These are phyloP conservation scores for Esperia sulphurella DNA, from an alignment of 2,888 invertebrate species.

Conservation along the genomic window DNA sequence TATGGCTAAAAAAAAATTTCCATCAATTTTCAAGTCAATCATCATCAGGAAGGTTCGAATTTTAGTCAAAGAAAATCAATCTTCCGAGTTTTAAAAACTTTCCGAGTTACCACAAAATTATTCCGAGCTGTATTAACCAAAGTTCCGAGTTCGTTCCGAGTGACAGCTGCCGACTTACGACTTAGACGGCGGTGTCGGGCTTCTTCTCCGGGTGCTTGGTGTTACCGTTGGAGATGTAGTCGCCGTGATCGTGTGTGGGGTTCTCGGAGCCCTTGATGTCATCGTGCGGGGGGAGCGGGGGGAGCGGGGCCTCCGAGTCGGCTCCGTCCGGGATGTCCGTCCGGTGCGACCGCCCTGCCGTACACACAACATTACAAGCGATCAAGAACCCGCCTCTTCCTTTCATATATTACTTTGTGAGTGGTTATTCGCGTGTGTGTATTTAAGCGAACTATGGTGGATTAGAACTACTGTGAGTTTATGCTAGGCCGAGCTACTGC, in stretches of 20 bases:
- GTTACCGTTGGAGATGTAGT: constrained; percentile 79
- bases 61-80: background rate
- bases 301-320: constrained; percentile 81
- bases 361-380: constrained; percentile 61
- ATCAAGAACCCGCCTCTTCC: constrained; percentile 64
- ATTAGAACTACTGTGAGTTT: background rate
- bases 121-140: background rate
- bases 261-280: constrained; percentile 80
- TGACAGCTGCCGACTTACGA: constrained; percentile 23
- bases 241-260: constrained; percentile 80
- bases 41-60: too few relatives aligned
- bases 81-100: background rate
- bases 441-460: background rate
- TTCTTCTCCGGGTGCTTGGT: constrained; percentile 73
- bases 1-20: too few relatives aligned
- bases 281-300: constrained; percentile 66
- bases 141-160: constrained; percentile 9
- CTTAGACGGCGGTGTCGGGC: constrained; percentile 73
- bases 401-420: background rate
- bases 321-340: constrained; percentile 81
- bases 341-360: constrained; percentile 81
- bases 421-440: constrained; percentile 9
- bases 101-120: background rate
- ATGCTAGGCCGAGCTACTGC: background rate
- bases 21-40: too few relatives aligned